These are phyloP conservation scores for Mormyrus iriodes DNA, from an alignment of 2,113 vertebrate species.

Conservation along the genomic window DNA sequence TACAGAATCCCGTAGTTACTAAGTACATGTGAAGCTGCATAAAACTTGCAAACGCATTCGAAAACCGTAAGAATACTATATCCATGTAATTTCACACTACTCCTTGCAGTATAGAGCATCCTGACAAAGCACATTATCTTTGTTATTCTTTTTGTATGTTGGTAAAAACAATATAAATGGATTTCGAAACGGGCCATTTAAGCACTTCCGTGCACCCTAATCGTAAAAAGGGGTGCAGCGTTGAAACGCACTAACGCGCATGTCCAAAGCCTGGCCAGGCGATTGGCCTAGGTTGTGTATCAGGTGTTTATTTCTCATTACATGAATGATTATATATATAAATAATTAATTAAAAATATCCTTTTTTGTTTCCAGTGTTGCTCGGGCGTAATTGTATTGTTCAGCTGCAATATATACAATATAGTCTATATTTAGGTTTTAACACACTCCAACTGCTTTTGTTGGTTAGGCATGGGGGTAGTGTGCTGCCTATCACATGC, in stretches of 20 bases:
- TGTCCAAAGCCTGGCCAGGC: neutral
- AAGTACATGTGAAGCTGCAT: neutral
- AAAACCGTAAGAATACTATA: neutral
- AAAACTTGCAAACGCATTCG: neutral
- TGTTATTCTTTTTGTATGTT: neutral
- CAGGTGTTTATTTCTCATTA: neutral
- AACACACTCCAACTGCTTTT: neutral
- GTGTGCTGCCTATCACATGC: neutral
- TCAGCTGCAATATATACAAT: no score
- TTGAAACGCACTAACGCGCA: neutral
- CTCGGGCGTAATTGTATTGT: no score
- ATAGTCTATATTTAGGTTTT: neutral
- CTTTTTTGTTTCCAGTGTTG: no score
- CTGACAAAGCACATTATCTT: neutral
- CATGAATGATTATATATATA: neutral
- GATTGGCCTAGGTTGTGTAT: neutral
- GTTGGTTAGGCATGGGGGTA: neutral
- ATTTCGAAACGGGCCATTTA: neutral
- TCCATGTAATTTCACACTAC: neutral
- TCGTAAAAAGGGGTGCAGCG: neutral
- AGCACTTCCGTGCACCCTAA: neutral
- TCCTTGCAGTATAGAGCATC: neutral
- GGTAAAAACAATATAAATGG: neutral
- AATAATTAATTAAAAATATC: no score
- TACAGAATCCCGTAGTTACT: neutral